Evolutionary conservation across 2,797 vertebrate species (phyloP), one percentile per base, ranked within the genome.

Genomic region (Hapalemur alaotrensis): DNA sequence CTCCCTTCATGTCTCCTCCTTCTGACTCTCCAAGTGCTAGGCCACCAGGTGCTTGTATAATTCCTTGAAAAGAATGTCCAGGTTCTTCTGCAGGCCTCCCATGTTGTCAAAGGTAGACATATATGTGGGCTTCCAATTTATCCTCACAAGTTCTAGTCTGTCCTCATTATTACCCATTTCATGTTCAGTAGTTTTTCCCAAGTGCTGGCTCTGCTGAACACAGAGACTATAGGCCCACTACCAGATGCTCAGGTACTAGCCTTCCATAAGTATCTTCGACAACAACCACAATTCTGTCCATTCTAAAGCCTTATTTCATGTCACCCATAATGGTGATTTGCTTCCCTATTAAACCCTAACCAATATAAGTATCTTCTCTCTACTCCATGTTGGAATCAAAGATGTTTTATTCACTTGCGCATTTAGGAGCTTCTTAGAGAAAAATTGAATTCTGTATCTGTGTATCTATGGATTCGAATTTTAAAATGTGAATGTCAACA

Each of bases 401-500:
- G 43, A n/a, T 43, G 18, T 38, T 89, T 91, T 70, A 41, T 32
- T 57, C 9, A 57, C 50, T 14, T 92, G 10, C 25, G 82, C 15
- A 52, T 7, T 84, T 59, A 93, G n/a, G 9, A 76, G 10, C 15
- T 82, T 85, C 52, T 87, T 63, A 76, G 18, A 89, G 67, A 88
- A 89, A 48, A 76, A 79, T 11, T 86, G 75, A 83, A 70, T 86
- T 91, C 25, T 38, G 9, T 70, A 80, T 63, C 52, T 54, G 23
- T 79, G 9, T 79, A 35, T 50, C 13, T 96, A 90, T 13, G 11
- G 67, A 88, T 76, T 6, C n/a, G 52, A 72, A 63, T 84, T 96
- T 95, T 78, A 85, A 96, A 93, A 90, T 10, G 8, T 35, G 14
- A 91, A 57, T 93, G 13, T 46, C 89, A 85, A 79, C n/a, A 82